These are phyloP conservation scores for Elysia crispata DNA, from an alignment of 2,888 invertebrate species.

Conservation along the genomic window DNA sequence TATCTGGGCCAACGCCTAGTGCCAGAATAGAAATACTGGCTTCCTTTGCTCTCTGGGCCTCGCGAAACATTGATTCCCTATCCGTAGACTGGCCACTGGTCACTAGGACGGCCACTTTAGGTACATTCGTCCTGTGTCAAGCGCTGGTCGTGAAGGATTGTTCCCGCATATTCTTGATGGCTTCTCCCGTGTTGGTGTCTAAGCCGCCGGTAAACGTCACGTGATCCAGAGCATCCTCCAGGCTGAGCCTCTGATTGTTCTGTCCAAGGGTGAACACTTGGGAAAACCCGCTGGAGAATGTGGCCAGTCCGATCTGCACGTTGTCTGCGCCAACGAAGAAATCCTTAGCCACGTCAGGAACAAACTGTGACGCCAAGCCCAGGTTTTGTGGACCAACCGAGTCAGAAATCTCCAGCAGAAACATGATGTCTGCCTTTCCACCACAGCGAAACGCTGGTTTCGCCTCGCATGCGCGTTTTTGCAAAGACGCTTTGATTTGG, in stretches of 20 bases:
- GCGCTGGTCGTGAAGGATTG: slow-evolving; percentile 61
- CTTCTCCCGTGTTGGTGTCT: slow-evolving; percentile 62
- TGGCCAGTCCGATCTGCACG: slow-evolving; percentile 64
- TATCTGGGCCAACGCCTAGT: slow-evolving; percentile 5
- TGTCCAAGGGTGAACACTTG: slow-evolving; percentile 62
- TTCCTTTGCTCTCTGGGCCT: slow-evolving; percentile 58
- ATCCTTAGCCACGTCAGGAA: slow-evolving; percentile 58
- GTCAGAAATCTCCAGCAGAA: slow-evolving; percentile 67
- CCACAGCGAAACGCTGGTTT: slow-evolving; percentile 55
- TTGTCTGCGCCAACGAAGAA: slow-evolving; percentile 62
- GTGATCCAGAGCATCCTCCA: slow-evolving; percentile 31
- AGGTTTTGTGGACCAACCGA: slow-evolving; percentile 64
- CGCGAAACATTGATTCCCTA: slow-evolving; percentile 54
- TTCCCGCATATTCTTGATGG: slow-evolving; percentile 54
- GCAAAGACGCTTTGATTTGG: slow-evolving; percentile 61
- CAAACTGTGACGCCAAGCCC: slow-evolving; percentile 62
- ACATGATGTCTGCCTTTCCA: slow-evolving; percentile 66
- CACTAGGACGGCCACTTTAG: slow-evolving; percentile 65
- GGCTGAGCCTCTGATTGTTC: slow-evolving; percentile 48
- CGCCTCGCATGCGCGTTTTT: slow-evolving; percentile 53
- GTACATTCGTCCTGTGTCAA: slow-evolving; percentile 60
- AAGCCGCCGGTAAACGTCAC: slow-evolving; percentile 57
- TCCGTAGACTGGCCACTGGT: slow-evolving; percentile 66
- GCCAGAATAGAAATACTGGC: slow-evolving; percentile 40
- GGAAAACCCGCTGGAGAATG: slow-evolving; percentile 59